Percentiles rank a stretch among this genome's conserved stretches.
phyloP scores from a whole-genome alignment of 2,113 vertebrate genomes.

The Orientallactaga bullata region DNA sequence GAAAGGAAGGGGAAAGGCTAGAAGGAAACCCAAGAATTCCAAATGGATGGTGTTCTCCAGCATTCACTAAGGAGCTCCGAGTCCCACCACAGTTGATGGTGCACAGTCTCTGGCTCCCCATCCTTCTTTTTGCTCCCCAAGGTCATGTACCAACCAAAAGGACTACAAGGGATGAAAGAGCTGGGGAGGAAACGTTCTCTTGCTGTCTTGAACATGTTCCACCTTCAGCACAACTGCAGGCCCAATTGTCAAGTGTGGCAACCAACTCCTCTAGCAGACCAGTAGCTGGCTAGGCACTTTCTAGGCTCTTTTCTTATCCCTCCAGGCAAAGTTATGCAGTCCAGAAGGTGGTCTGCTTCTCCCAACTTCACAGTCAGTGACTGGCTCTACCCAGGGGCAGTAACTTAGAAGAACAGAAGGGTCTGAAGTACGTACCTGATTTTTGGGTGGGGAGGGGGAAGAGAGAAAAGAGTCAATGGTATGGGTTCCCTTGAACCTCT shows the following conservation, averaged over 20 bases:
- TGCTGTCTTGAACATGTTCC: not conserved
- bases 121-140: not conserved
- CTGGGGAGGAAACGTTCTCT: not conserved
- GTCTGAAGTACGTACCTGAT: not conserved
- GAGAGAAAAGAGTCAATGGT: not conserved
- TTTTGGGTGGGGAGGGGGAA: not conserved
- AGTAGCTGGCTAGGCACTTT: not conserved
- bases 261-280: not conserved
- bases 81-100: slow-evolving; percentile 8
- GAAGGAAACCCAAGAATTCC: slow-evolving; percentile 29
- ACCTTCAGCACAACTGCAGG: not conserved
- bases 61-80: not conserved
- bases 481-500: not conserved
- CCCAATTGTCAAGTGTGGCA: fast-evolving
- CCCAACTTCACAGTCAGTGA: not conserved
- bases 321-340: not conserved
- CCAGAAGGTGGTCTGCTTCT: not conserved
- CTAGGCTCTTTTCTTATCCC: not conserved
- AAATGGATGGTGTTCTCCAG: not conserved
- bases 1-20: not conserved
- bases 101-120: not conserved
- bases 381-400: not conserved
- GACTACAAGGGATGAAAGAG: not conserved
- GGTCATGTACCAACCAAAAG: not conserved
- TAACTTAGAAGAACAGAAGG: not conserved